These are phyloP conservation scores for Pipistrellus pipistrellus DNA, from an alignment of 2,797 vertebrate species.

Conservation along the genomic window DNA sequence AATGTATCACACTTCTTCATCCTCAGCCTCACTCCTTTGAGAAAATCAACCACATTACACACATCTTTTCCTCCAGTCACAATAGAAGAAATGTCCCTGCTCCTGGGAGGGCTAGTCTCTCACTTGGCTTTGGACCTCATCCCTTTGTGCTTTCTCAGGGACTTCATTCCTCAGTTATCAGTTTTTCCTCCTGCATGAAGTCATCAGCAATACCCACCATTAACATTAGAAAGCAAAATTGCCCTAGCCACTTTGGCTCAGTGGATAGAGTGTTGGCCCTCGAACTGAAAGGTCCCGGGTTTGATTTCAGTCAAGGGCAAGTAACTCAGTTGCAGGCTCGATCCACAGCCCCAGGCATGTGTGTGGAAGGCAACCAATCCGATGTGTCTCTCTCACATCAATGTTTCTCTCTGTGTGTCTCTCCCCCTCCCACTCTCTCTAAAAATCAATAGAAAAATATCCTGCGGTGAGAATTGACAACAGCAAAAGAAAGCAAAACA, in stretches of 20 bases:
- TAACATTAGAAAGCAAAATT: background rate
- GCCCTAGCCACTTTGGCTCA: too few relatives aligned
- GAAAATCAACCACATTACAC: background rate
- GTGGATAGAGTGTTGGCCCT: too few relatives aligned
- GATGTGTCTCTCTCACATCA: too few relatives aligned
- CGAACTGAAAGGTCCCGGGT: too few relatives aligned
- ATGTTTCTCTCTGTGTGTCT: too few relatives aligned
- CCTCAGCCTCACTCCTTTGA: background rate
- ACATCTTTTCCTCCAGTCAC: background rate
- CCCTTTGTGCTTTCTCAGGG: background rate
- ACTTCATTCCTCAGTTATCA: background rate
- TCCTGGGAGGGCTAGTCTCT: background rate
- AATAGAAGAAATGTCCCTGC: background rate
- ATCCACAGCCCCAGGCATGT: too few relatives aligned
- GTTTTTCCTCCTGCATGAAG: background rate
- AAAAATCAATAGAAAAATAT: too few relatives aligned
- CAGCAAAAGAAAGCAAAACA: background rate
- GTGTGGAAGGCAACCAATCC: too few relatives aligned
- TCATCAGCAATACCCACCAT: background rate
- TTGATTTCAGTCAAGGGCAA: too few relatives aligned
- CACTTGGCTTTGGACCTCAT: background rate
- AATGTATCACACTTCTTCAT: background rate
- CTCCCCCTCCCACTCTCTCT: too few relatives aligned
- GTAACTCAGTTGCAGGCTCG: too few relatives aligned
- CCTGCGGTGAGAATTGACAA: too few relatives aligned